These are phyloP conservation scores for Luscinia luscinia DNA, from an alignment of 2,797 vertebrate genomes.

Conservation along the genomic window DNA sequence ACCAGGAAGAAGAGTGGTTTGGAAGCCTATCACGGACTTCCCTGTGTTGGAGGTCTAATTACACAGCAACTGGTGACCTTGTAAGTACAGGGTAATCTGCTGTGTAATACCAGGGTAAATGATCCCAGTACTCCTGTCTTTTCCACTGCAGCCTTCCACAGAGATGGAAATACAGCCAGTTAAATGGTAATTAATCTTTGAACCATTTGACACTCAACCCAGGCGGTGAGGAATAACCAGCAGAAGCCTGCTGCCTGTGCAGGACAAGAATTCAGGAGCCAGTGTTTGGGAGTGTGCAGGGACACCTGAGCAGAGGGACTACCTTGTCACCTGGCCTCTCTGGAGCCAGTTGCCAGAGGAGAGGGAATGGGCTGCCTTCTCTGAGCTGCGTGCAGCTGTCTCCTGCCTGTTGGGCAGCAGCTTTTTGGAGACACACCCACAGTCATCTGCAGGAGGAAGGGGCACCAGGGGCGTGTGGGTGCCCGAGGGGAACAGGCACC, in stretches of 20 bases:
- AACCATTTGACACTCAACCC: conserved; percentile 1
- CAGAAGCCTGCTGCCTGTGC: neutral
- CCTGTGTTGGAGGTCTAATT: conserved; percentile 21
- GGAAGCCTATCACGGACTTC: neutral
- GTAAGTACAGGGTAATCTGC: conserved; percentile 24
- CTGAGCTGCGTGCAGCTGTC: neutral
- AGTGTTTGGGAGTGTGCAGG: neutral
- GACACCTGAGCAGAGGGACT: neutral
- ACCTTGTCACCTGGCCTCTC: neutral
- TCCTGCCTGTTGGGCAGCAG: neutral
- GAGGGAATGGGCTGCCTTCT: neutral
- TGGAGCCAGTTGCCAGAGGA: neutral
- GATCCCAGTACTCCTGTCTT: conserved; percentile 40
- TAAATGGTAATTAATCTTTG: conserved; percentile 53
- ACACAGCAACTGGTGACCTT: conserved; percentile 9
- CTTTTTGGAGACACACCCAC: neutral
- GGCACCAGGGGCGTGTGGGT: neutral
- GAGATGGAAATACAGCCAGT: neutral
- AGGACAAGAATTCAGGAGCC: neutral
- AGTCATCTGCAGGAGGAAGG: neutral
- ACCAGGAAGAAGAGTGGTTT: neutral
- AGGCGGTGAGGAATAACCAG: neutral
- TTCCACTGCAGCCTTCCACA: conserved; percentile 8
- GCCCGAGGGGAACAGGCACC: accelerated
- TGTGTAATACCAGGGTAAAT: conserved; percentile 5